Evolutionary conservation across 2,888 invertebrate species (phyloP).

Genomic region (Phanerotoma sp.): DNA sequence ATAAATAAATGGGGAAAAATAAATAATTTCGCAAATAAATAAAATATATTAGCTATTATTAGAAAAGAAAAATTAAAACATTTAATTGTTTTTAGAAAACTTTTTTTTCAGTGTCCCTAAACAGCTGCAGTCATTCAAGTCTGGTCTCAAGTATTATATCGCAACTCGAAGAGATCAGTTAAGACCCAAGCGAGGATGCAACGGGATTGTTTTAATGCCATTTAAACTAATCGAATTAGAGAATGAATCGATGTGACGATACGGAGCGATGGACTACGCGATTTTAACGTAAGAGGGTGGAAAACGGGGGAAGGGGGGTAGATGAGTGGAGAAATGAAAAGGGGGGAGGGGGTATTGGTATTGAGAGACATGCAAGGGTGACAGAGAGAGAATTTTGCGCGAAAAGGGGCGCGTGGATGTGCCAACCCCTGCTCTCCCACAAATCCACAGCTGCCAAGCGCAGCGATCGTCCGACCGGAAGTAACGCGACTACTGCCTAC

Average conservation of each 20-base stretch:
- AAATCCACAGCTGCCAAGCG: slow-evolving; percentile 57
- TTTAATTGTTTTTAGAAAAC: too few relatives aligned
- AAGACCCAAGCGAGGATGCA: slow-evolving; percentile 52
- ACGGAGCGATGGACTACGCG: slow-evolving; percentile 43
- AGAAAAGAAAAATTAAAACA: too few relatives aligned
- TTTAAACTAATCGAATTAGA: slow-evolving; percentile 65
- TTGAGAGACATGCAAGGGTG: slow-evolving; percentile 25
- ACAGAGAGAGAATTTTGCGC: slow-evolving; percentile 13
- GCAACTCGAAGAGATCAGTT: not conserved
- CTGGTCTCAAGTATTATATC: not conserved
- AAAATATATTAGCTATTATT: too few relatives aligned
- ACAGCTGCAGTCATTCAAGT: not conserved
- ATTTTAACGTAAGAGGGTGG: slow-evolving; percentile 19
- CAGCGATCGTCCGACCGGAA: slow-evolving; percentile 56
- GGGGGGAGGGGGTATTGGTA: too few relatives aligned
- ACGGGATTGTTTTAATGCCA: slow-evolving; percentile 65
- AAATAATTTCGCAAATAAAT: too few relatives aligned
- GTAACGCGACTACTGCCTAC: slow-evolving; percentile 58
- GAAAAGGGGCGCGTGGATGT: slow-evolving; percentile 26
- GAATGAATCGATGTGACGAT: slow-evolving; percentile 54
- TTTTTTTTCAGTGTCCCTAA: not conserved
- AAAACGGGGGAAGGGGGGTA: slow-evolving; percentile 25
- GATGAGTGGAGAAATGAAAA: slow-evolving; percentile 30
- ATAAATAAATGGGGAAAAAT: too few relatives aligned
- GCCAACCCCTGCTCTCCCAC: slow-evolving; percentile 43